Evolutionary conservation across 2,888 invertebrate species (phyloP), one percentile per base, ranked within the genome.

Genomic region (Matsumyia berberina): DNA sequence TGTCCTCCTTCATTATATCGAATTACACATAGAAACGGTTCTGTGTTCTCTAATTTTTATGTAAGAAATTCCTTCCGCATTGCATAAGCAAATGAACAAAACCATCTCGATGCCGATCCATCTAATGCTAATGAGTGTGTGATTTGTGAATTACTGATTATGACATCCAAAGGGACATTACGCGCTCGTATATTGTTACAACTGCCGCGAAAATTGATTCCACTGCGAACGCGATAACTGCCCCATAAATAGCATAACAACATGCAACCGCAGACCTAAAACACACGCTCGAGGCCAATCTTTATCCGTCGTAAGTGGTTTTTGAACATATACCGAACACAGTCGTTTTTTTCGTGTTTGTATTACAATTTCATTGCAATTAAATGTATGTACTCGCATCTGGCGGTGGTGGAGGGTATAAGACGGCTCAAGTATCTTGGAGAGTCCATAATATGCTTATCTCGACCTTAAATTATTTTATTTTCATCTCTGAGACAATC

Each of bases 101-200:
- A 35, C 29, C 42, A 67, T 67, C 72, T 73, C 60, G 55, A 39
- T 66, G 72, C 39, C 70, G 35, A 67, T 70, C 62, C 53, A 64
- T 69, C 78, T 73, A 78, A 83, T 69, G 57, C 78, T 73, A 78
- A 83, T 69, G 57, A 69, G 69, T 74, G 64, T 62, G 62, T 44
- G 76, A 70, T 74, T 85, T 85, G 80, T 76, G 70, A 80, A 76
- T 70, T 85, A 74, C 80, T 80, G 85, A 85, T 85, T 85, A 85
- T 85, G 80, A 85, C 85, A 85, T 76, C 69, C 42, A 51, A 85
- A 76, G 4, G 44, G 85, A 70, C 74, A 85, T 85, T 85, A 85
- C 69, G 66, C 64, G 58, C 66, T 70, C 57, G 69, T 79, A 64
- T 85, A 76, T 58, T 44, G 70, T 85, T 85, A 70, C 80, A 85